Conservation (phyloP, 1,140 invertebrate genomes). For the Nylanderia fulva region DNA sequence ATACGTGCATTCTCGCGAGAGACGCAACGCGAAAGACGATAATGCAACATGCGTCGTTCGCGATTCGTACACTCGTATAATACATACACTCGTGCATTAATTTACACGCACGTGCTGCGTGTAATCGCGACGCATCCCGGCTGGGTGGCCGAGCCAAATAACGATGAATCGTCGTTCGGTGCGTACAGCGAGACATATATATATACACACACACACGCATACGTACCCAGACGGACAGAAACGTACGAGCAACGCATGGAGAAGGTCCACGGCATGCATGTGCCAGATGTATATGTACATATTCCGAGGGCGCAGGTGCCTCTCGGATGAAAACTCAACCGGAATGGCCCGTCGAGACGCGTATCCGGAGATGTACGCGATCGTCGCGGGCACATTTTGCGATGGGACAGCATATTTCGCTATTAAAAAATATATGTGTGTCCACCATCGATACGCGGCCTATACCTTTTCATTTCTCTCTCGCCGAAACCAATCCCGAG, state of each 20-base stretch:
- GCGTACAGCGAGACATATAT: slow-evolving; percentile 11
- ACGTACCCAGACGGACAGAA: slow-evolving; percentile 7
- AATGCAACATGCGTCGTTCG: slow-evolving; percentile 18
- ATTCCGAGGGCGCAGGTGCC: slow-evolving; percentile 52
- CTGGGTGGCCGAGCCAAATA: slow-evolving; percentile 19
- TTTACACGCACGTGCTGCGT: slow-evolving; percentile 14
- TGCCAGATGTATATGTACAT: slow-evolving; percentile 11
- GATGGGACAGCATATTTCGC: slow-evolving; percentile 15
- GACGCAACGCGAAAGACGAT: slow-evolving; percentile 38
- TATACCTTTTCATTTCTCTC: slow-evolving; percentile 36
- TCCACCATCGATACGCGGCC: background rate
- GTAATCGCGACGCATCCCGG: slow-evolving; percentile 1
- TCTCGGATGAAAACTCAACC: slow-evolving; percentile 48
- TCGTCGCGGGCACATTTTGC: slow-evolving; percentile 29
- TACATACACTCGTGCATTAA: no score
- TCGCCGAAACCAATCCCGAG: slow-evolving; percentile 8
- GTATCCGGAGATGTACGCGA: slow-evolving; percentile 51
- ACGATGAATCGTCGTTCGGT: slow-evolving; percentile 51
- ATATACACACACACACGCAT: no score
- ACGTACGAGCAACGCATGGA: slow-evolving; percentile 47
- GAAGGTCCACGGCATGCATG: slow-evolving; percentile 54
- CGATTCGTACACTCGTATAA: slow-evolving; percentile 4
- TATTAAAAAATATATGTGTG: no score
- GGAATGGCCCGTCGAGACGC: slow-evolving; percentile 49
- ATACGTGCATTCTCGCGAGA: slow-evolving; percentile 15